Evolutionary conservation across 2,888 invertebrate species (phyloP).

Genomic region (Heliconius cydno): DNA sequence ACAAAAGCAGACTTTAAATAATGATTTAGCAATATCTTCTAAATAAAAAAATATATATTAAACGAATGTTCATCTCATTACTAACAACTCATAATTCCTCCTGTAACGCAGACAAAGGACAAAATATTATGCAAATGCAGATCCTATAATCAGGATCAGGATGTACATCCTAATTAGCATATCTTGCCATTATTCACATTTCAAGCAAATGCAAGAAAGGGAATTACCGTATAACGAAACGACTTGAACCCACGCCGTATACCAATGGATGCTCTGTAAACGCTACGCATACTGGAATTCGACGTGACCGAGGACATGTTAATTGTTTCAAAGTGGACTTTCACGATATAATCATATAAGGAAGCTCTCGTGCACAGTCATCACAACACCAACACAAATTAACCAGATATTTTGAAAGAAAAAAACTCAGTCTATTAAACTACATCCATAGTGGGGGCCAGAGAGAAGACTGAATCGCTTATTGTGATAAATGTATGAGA

Average conservation of each 20-base stretch:
- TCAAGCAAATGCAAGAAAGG: conserved; percentile 40
- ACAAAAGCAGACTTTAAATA: neutral
- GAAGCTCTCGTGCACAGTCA: conserved; percentile 45
- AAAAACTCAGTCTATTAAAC: conserved; percentile 53
- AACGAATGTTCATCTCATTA: neutral
- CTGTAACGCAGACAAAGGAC: neutral
- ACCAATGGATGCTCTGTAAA: conserved; percentile 77
- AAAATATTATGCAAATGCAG: neutral
- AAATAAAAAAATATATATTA: neutral
- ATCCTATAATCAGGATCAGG: neutral
- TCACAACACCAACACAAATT: conserved; percentile 52
- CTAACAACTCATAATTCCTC: neutral
- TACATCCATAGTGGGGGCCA: conserved; percentile 73
- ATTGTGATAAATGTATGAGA: conserved; percentile 74
- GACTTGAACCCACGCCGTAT: conserved; percentile 79
- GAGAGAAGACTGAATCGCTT: conserved; percentile 75
- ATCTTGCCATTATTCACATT: conserved; percentile 13
- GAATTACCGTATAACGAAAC: conserved; percentile 75
- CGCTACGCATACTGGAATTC: conserved; percentile 78
- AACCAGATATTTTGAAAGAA: conserved; percentile 53
- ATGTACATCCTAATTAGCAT: conserved; percentile 11
- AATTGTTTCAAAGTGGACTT: conserved; percentile 53
- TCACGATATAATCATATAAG: conserved; percentile 46
- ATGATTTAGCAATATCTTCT: neutral
- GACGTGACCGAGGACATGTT: conserved; percentile 80